These are phyloP conservation scores for Columba guinea DNA, from an alignment of 2,797 vertebrate genomes.

Conservation along the genomic window DNA sequence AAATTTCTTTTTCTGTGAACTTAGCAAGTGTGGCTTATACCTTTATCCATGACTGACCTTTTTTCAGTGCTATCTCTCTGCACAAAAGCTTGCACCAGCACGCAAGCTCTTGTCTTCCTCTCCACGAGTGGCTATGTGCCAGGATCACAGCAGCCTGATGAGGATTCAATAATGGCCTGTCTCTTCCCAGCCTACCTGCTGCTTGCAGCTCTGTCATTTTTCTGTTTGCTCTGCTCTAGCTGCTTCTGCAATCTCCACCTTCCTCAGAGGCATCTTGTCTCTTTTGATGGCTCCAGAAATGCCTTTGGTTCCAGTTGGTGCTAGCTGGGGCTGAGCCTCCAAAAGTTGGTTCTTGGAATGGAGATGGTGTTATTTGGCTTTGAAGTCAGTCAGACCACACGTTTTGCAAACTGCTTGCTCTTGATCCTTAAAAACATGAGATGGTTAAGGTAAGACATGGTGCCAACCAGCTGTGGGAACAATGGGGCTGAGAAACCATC, in stretches of 20 bases:
- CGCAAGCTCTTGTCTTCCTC: background rate
- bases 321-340: background rate
- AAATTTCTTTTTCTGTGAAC: conserved; percentile 21
- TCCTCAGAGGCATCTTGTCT: rapidly evolving
- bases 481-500: background rate
- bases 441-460: background rate
- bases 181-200: background rate
- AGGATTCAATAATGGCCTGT: background rate
- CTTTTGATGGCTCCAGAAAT: background rate
- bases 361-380: background rate
- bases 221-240: background rate
- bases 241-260: background rate
- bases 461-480: background rate
- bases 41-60: background rate
- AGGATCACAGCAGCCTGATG: background rate
- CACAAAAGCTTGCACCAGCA: background rate
- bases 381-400: background rate
- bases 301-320: background rate
- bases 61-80: background rate
- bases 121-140: background rate
- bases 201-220: rapidly evolving
- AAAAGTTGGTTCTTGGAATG: background rate
- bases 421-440: background rate
- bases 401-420: background rate
- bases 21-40: background rate